Evolutionary conservation across 2,888 invertebrate genomes (phyloP).

Genomic region (Microplitis deprimator): DNA sequence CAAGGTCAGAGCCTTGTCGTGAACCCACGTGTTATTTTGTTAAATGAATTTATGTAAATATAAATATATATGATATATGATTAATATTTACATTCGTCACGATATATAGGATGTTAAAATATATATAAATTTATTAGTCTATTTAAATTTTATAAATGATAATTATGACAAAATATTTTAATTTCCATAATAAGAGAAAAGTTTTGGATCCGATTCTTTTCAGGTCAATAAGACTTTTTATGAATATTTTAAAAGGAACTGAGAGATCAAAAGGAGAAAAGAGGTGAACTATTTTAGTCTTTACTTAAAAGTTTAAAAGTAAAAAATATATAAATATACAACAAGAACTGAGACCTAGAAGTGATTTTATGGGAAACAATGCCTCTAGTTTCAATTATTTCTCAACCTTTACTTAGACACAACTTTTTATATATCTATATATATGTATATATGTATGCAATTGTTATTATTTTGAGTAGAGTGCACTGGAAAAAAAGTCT

Average conservation of each 20-base stretch:
- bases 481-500: constrained; percentile 10
- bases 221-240: constrained; percentile 13
- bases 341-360: constrained; percentile 29
- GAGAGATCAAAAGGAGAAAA: constrained; percentile 19
- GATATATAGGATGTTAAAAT: not conserved
- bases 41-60: not conserved
- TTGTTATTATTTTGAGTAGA: constrained; percentile 23
- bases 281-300: constrained; percentile 17
- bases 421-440: not conserved
- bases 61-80: not conserved
- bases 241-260: not conserved
- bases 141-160: no score
- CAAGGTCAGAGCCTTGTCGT: constrained; percentile 8
- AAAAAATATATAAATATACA: not conserved
- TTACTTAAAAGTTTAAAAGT: not conserved
- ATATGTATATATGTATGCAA: constrained; percentile 10
- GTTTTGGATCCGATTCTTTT: not conserved
- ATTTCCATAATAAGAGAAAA: no score
- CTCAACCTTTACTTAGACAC: constrained; percentile 26
- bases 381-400: constrained; percentile 47
- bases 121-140: not conserved
- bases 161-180: not conserved
- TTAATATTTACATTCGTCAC: not conserved
- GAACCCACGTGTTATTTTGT: not conserved
- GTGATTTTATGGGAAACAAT: constrained; percentile 29